phyloP scores from a whole-genome alignment of 2,888 invertebrate species.

The Cantharis nigra region DNA sequence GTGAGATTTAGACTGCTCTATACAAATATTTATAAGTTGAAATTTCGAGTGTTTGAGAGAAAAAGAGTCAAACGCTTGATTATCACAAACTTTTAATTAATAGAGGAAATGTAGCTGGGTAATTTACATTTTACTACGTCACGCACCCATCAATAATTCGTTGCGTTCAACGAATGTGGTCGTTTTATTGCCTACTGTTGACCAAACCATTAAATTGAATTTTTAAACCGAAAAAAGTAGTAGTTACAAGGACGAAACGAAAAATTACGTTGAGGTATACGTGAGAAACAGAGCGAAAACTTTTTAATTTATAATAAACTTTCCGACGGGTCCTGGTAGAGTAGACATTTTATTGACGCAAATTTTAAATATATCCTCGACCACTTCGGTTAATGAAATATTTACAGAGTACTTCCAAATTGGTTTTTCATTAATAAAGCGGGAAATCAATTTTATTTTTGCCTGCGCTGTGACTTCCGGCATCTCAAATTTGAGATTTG shows the following conservation, averaged over 20 bases:
- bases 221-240: not conserved
- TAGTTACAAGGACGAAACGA: too few species aligned
- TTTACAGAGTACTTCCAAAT: not conserved
- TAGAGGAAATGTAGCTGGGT: not conserved
- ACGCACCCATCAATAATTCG: not conserved
- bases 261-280: too few species aligned
- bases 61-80: too few species aligned
- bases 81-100: not conserved
- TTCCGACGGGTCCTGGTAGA: not conserved
- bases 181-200: not conserved
- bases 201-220: not conserved
- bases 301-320: not conserved
- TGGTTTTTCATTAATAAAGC: not conserved
- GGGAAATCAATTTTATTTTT: not conserved
- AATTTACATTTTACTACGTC: not conserved
- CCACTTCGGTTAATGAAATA: not conserved
- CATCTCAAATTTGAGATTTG: not conserved
- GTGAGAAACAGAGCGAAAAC: too few species aligned
- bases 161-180: not conserved
- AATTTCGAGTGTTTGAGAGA: too few species aligned
- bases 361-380: not conserved
- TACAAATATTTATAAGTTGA: too few species aligned
- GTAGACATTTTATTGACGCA: not conserved
- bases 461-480: not conserved
- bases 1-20: too few species aligned